Base-by-base conservation (phyloP, 2,797 vertebrate species). In the Gallirallus australis region DNA sequence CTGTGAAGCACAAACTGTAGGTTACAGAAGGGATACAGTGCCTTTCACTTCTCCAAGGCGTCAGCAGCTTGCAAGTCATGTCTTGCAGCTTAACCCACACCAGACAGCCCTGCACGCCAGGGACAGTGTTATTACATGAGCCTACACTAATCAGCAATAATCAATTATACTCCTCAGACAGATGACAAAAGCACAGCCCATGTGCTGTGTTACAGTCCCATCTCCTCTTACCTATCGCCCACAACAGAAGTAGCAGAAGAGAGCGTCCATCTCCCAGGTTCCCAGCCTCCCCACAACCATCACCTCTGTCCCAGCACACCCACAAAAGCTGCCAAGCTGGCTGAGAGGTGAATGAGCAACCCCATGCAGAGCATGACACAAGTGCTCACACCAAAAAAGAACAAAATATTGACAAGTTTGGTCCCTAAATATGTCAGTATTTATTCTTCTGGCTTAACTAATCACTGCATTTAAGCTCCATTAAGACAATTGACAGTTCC, bases 81-180 rank as follows among this genome's bases (percentile, higher is more conserved):
- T 84, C 92, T 84, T 84, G 37, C 37, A 61, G 19, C 15, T 82
- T 65, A 72, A 79, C 54, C 47, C 54, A 27, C 64, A 48, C 12
- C 39, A 82, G 52, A 0, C 47, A 65, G 40, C 50, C 64, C n/a
- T 0, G 0, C 12, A 3, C 3, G 1, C 5, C 37, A 37, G 12
- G 53, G 27, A 40, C 15, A 61, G 12, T 24, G 28, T 65, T 37
- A 70, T 13, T 37, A 24, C 18, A 54, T 56, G 17, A 82, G 31
- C 19, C 52, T 59, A 16, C 40, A 30, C 15, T 68, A 61, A 89
- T 64, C 9, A 18, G 9, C 78, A 84, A 15, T 33, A 45, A 68
- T 61, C 13, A 28, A 60, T 81, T 77, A 11, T 59, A 59, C 77
- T 87, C 31, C 78, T 82, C 56, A 80, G 69, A 59, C 11, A 61